Base-by-base conservation (phyloP, 2,888 invertebrate genomes). In the Formica aserva region DNA sequence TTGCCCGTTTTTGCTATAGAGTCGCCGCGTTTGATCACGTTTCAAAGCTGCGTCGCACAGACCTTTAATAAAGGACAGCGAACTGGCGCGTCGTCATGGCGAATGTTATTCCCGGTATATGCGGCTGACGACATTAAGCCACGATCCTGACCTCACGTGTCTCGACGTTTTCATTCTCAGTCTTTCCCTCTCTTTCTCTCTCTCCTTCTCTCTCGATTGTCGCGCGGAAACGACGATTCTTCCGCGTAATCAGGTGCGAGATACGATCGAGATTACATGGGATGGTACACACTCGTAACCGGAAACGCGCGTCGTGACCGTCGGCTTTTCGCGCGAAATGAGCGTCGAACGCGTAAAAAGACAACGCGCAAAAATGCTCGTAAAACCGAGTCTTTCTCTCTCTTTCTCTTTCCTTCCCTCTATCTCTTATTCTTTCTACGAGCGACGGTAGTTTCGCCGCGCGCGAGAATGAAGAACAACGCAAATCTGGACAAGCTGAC, bases 21-120 rank as follows among this genome's bases (percentile, higher is more conserved):
- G 88, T 83, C 86, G 87, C 92, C 89, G 88, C 92, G 90, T 91
- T 92, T 92, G 91, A 90, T 92, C 90, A 85, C 90, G 89, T 90
- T 90, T 90, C 91, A 91, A 91, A 88, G 90, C 86, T 71, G 29
- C 71, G 74, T n/a, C 62, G 66, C 60, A 67, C 82, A 84, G 55
- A 55, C 63, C 88, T 88, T 86, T 89, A 88, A 91, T 91, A 90
- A 89, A 91, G 86, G 82, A 85, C 32, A 60, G 26, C 80, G 60
- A 71, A 82, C 69, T 11, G 62, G 67, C 38, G 67, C 29, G 62
- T 67, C 65, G 63, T 71, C 69, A 74, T 65, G 81, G 57, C 63
- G 75, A 72, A 80, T 67, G 85, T 88, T 90, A 88, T 90, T 85
- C 84, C 76, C 81, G 18, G 66, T 35, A 26, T 32, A 65, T 15